Evolutionary conservation across 1,140 invertebrate genomes (phyloP), one percentile per base, ranked within the genome.

Genomic region (Sminthurides bifidus): DNA sequence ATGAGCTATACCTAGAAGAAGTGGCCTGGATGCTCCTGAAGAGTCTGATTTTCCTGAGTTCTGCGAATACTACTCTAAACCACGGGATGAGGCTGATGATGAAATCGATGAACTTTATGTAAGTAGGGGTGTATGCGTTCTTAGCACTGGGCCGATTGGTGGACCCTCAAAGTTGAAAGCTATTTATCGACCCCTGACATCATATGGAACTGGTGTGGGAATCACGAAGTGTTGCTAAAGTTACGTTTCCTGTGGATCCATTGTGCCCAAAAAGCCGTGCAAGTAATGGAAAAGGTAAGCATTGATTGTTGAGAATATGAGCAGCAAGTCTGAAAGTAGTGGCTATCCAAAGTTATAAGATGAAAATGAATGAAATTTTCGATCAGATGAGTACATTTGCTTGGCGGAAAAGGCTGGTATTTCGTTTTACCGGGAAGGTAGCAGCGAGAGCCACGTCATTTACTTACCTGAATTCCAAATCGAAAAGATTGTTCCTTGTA

Each of bases 381-480:
- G 8, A 14, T 52, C 37, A 57, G 58, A 50, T 12, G 17, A 26
- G 19, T 65, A 56, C 52, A 44, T 61, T 4, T 65, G 63, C 29
- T 30, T 65, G 1, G 59, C 46, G 6, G 63, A 65, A 37, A 61
- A 52, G n/a, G 54, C 56, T 21, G 63, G 63, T 29, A 59, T 65
- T 21, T 61, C 63, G 21, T 23, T 65, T 8, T 65, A 56, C 35
- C 27, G 46, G 0, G 56, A 61, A 43, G 50, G 27, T 23, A 59
- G 54, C 21, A 52, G 52, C 33, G 63, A 65, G 49, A 61, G n/a
- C 8, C 59, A 61, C 43, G 63, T 61, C n/a, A 43, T 51, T 12
- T 55, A 57, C 27, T 54, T 65, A 31, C 56, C 63, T 12, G 59
- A 65, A 33, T 61, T 65, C 33, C 53, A 61, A 27, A 65, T 65